Conservation (phyloP, 35 echinoderm and acorn worm genomes). For the Apostichopus parvimensis region DNA sequence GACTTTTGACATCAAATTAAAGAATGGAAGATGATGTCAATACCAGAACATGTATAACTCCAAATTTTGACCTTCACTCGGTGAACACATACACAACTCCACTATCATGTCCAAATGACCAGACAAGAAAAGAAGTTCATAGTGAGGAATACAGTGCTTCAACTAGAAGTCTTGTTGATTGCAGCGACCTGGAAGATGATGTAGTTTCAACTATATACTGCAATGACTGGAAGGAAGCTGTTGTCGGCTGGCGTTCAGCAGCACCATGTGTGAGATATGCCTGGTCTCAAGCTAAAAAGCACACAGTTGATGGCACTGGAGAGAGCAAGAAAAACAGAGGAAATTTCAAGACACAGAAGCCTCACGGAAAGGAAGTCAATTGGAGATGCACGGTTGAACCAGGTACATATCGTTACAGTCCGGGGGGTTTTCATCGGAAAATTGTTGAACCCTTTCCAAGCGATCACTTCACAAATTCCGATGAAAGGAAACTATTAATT, state of each 20-base stretch:
- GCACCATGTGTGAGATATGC: slow-evolving; percentile 49
- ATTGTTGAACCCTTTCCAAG: neutral
- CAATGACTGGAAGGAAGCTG: slow-evolving; percentile 60
- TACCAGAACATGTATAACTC: slow-evolving; percentile 7
- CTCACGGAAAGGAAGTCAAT: neutral
- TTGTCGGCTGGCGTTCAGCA: slow-evolving; percentile 44
- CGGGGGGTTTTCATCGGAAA: slow-evolving; percentile 34
- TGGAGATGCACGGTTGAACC: slow-evolving; percentile 56
- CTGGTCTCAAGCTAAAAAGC: slow-evolving; percentile 27
- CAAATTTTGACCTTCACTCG: slow-evolving; percentile 26
- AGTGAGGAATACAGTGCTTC: neutral
- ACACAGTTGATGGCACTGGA: neutral
- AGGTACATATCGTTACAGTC: slow-evolving; percentile 59
- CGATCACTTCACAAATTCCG: neutral
- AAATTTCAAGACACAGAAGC: slow-evolving; percentile 4
- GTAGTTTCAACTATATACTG: slow-evolving; percentile 39
- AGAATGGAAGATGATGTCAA: slow-evolving; percentile 22
- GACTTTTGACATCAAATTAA: neutral
- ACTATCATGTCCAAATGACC: neutral
- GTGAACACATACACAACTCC: neutral
- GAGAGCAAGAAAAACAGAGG: slow-evolving; percentile 44
- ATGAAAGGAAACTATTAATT: slow-evolving; percentile 19
- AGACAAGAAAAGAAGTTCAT: neutral
- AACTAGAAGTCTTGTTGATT: slow-evolving; percentile 19
- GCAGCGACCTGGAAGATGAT: slow-evolving; percentile 50